Base-by-base conservation (phyloP, 1,140 invertebrate genomes). In the Camponotus vicinus region DNA sequence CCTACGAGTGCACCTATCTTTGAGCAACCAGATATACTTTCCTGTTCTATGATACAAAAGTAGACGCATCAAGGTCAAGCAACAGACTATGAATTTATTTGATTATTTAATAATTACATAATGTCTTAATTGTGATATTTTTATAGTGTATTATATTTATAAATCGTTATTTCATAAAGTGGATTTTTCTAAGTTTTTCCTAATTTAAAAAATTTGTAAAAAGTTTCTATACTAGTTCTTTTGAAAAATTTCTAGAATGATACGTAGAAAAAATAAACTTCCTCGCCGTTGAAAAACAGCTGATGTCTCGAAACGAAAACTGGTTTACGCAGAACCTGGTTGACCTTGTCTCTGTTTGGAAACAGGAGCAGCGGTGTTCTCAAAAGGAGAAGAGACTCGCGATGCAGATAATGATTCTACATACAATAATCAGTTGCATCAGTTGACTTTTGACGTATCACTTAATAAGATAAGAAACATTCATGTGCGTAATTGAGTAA, bases 331-430 rank as follows among this genome's bases (percentile, higher is more conserved):
- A 71, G 49, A 27, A 73, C 37, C 69, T 55, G 32, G 76, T 63
- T 55, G 79, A 90, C 92, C 92, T 93, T 89, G 90, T 88, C 73
- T 66, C 73, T 77, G 8, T 40, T 75, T 80, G 63, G 42, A 93
- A 92, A 89, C 64, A 49, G 92, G 91, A 52, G 92, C 92, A 92
- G 78, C 92, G 89, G 45, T 57, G 37, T 86, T 80, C 11, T 11
- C 37, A 49, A 15, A 73, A 49, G 18, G 15, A 52, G 27, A 27
- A 27, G 27, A 52, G 49, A 15, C 13, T 76, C 8, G 59, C 32
- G 34, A n/a, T 55, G 55, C 61, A 49, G 45, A 40, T 73, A 4
- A 52, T 18, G 3, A 49, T 77, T 85, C 40, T 67, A 13, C 15
- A 64, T 73, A 45, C 15, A 18, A 73, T 45, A 3, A 27, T 45